Percentiles rank a stretch among this genome's conserved stretches.
phyloP scores from a whole-genome alignment of 2,113 vertebrate species.

The Melozone crissalis region DNA sequence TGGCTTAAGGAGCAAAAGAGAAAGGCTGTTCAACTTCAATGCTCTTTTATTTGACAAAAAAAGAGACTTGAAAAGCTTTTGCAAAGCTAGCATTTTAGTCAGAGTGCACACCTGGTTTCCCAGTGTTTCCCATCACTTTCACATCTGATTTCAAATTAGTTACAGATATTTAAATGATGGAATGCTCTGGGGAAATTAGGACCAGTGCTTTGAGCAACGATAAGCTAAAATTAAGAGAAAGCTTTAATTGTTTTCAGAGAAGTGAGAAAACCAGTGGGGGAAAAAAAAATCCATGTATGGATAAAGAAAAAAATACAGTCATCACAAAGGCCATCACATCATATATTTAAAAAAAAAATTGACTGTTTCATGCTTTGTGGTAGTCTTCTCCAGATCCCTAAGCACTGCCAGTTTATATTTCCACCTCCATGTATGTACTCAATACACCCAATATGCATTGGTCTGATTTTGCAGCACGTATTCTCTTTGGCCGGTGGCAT shows the following conservation, averaged over 20 bases:
- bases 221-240: neutral
- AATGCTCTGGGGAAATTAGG: neutral
- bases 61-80: neutral
- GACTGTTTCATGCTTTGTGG: neutral
- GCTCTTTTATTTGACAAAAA: neutral
- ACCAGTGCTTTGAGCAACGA: neutral
- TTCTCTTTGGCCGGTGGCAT: neutral
- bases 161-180: neutral
- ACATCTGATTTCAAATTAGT: neutral
- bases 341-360: neutral
- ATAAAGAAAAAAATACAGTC: neutral
- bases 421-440: fast-evolving
- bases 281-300: neutral
- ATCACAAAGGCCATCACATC: neutral
- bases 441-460: neutral
- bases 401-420: neutral
- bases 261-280: neutral
- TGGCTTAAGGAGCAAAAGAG: neutral
- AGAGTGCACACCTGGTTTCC: neutral
- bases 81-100: neutral
- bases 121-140: neutral
- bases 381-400: neutral
- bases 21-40: neutral
- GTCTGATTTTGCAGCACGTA: neutral
- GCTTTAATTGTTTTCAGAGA: neutral